Conservation (phyloP, 2,113 vertebrate species). For the Dicerorhinus sumatrensis region DNA sequence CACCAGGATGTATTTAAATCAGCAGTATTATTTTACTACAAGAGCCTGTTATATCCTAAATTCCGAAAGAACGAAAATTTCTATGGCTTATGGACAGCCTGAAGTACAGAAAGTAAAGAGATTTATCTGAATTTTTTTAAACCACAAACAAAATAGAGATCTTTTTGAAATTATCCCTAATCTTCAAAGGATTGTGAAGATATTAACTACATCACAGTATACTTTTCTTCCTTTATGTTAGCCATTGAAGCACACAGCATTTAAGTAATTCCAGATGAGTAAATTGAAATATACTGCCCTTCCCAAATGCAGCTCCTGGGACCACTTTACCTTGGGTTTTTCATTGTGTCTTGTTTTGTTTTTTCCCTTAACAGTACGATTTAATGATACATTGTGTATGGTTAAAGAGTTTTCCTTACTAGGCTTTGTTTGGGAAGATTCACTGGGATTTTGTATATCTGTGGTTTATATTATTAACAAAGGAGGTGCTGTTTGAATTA, state of each 20-base stretch:
- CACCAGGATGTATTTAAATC: neutral
- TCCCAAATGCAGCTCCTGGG: neutral
- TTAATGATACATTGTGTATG: neutral
- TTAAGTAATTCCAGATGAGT: neutral
- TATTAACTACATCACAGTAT: neutral
- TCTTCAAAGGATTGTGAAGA: neutral
- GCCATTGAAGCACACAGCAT: neutral
- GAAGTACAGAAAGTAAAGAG: neutral
- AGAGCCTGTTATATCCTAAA: neutral
- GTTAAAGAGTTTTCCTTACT: neutral
- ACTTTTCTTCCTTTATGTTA: neutral
- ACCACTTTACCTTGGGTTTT: neutral
- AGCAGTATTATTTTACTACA: neutral
- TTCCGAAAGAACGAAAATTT: neutral
- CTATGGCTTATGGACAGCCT: neutral
- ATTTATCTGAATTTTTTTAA: neutral
- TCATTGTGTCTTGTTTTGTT: neutral
- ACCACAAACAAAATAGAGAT: neutral
- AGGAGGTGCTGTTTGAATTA: neutral
- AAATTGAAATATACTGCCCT: neutral
- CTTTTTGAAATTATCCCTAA: slow-evolving; percentile 27
- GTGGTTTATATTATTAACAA: neutral
- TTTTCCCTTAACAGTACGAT: neutral
- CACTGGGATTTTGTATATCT: neutral
- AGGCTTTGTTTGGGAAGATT: neutral